Conservation (phyloP, 2,113 vertebrate species). For the Camelus bactrianus region DNA sequence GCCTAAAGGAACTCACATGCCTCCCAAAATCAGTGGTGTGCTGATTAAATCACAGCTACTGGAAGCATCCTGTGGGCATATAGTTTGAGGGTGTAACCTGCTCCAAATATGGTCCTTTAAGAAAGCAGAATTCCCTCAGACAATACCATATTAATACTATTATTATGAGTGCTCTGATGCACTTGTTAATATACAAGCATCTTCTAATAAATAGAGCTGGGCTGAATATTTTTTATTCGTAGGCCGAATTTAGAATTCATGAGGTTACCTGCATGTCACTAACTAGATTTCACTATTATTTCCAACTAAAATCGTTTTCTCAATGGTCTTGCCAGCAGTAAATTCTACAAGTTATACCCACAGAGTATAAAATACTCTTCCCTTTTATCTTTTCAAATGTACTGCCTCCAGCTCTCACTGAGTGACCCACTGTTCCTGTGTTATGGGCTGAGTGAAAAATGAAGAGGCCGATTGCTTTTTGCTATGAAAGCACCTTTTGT, state of each 20-base stretch:
- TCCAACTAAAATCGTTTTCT: slow-evolving; percentile 46
- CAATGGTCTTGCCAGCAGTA: background rate
- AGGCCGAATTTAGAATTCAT: slow-evolving; percentile 61
- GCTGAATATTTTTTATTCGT: slow-evolving; percentile 25
- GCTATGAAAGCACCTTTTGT: slow-evolving; percentile 33
- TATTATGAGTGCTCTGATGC: background rate
- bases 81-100: slow-evolving; percentile 22
- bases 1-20: slow-evolving; percentile 56
- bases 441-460: slow-evolving; percentile 45
- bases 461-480: background rate
- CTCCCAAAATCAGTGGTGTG: background rate
- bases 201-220: slow-evolving; percentile 38
- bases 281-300: slow-evolving; percentile 55
- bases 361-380: background rate
- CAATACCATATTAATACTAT: slow-evolving; percentile 30
- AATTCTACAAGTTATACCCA: background rate
- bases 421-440: background rate
- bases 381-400: background rate
- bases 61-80: background rate
- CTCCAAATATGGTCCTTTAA: slow-evolving; percentile 26
- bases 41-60: slow-evolving; percentile 67
- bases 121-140: background rate
- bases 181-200: background rate
- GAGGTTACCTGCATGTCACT: slow-evolving; percentile 19
- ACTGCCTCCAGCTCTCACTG: background rate